A percentile compares a stretch with the other conserved stretches of the same genome.
Conservation (phyloP, 2,888 invertebrate species). For the Abscondita cerata region DNA sequence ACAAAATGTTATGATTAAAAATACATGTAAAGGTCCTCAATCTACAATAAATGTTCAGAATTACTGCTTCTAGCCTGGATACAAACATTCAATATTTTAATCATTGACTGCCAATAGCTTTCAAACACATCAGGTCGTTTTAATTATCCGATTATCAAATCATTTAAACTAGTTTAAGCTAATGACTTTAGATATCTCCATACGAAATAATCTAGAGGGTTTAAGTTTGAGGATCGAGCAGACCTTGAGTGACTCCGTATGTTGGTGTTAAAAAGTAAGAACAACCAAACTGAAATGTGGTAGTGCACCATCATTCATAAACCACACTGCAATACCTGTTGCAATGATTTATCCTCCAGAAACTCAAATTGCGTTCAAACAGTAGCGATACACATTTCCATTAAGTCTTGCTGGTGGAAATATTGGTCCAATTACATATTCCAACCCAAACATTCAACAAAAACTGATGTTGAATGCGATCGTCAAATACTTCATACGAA, state of each 20-base stretch:
- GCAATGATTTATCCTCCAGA: constrained; percentile 2
- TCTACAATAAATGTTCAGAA: too few species aligned
- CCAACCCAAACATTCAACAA: constrained; percentile 9
- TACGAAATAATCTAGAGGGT: constrained; percentile 2
- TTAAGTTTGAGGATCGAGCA: background rate
- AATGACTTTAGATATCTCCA: constrained; percentile 1
- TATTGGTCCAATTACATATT: background rate
- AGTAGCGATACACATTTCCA: background rate
- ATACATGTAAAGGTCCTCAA: too few species aligned
- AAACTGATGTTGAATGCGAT: constrained; percentile 4
- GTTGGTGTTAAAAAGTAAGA: too few species aligned
- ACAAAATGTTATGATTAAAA: too few species aligned
- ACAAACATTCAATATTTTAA: too few species aligned
- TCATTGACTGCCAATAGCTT: too few species aligned
- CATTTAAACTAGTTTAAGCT: too few species aligned
- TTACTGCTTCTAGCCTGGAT: too few species aligned
- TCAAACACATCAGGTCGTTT: too few species aligned
- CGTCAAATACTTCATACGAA: background rate
- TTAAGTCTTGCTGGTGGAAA: background rate
- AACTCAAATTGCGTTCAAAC: background rate
- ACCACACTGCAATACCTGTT: background rate
- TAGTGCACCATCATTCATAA: background rate
- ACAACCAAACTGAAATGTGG: background rate
- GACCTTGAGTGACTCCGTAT: background rate
- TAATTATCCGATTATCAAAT: too few species aligned